phyloP scores from a whole-genome alignment of 2,113 vertebrate species.

The Ptyas mucosa region DNA sequence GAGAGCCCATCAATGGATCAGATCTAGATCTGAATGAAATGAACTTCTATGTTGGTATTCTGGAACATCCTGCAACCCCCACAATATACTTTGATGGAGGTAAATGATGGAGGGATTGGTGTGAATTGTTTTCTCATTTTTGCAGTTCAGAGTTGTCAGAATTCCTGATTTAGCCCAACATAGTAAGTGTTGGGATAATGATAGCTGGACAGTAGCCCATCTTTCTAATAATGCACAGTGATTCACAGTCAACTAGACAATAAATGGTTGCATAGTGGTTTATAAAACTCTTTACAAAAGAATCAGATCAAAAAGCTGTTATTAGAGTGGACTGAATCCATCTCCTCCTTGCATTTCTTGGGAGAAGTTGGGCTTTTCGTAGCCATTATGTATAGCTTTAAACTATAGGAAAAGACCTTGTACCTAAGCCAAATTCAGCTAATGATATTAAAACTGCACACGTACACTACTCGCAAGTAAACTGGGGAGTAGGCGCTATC shows the following conservation, averaged over 20 bases:
- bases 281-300: neutral
- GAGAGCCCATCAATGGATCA: constrained; percentile 25
- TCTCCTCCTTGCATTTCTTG: neutral
- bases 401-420: neutral
- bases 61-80: neutral
- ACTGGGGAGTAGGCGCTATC: constrained; percentile 19
- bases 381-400: neutral
- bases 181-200: constrained; percentile 56
- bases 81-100: neutral
- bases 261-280: neutral
- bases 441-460: neutral
- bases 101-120: neutral
- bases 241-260: neutral
- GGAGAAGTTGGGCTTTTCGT: neutral
- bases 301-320: neutral
- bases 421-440: neutral
- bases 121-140: neutral
- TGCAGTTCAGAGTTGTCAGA: neutral
- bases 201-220: constrained; percentile 50
- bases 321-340: neutral
- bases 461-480: neutral
- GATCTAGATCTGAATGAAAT: neutral
- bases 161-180: constrained; percentile 16
- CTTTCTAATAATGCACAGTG: constrained; percentile 19
- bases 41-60: neutral